A percentile compares a stretch with the other conserved stretches of the same genome.
These are phyloP conservation scores for Shinisaurus crocodilurus DNA, from an alignment of 2,113 vertebrate genomes.

Conservation along the genomic window DNA sequence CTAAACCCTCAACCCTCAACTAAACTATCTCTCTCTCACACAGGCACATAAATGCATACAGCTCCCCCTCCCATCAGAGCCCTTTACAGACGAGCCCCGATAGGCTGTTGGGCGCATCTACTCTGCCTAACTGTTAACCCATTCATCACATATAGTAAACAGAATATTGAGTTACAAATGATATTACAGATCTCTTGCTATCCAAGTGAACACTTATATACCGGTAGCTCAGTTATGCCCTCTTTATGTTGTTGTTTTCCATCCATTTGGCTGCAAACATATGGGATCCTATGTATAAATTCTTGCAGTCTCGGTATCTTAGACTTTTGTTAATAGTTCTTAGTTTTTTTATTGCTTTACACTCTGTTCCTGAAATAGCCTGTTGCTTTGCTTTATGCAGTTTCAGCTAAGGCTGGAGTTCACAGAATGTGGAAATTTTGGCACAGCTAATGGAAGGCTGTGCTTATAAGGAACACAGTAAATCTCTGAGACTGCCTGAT, in stretches of 20 bases:
- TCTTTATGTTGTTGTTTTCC: background rate
- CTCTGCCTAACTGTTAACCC: too few species aligned
- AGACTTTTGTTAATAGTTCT: accelerated
- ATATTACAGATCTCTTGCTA: background rate
- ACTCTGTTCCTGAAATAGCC: background rate
- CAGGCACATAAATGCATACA: too few species aligned
- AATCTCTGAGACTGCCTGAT: background rate
- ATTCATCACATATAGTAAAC: too few species aligned
- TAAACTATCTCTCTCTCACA: too few species aligned
- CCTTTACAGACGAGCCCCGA: too few species aligned
- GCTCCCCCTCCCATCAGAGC: too few species aligned
- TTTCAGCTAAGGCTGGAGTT: background rate
- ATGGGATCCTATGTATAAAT: background rate
- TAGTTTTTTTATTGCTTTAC: background rate
- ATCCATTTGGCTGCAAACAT: background rate
- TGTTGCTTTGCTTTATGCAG: accelerated
- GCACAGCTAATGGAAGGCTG: background rate
- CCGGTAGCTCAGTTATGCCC: background rate
- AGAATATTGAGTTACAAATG: background rate
- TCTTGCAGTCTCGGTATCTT: background rate
- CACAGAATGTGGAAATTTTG: background rate
- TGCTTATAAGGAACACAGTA: background rate
- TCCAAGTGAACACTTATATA: background rate
- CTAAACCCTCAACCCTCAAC: too few species aligned
- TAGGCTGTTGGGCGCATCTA: too few species aligned